phyloP scores from a whole-genome alignment of 2,113 vertebrate species.

The Uropsilus gracilis region DNA sequence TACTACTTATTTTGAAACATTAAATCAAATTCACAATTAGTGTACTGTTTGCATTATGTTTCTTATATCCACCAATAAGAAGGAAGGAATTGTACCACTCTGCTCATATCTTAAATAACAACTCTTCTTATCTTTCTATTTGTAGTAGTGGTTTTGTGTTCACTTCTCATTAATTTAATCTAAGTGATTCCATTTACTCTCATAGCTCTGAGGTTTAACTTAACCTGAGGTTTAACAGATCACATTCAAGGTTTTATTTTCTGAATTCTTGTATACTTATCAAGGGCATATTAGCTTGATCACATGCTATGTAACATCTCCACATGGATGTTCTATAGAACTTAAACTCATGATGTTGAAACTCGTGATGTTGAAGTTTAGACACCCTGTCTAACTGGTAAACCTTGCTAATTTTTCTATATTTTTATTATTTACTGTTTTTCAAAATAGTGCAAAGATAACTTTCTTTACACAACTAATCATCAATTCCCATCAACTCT shows the following conservation, averaged over 20 bases:
- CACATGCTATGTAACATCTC: background rate
- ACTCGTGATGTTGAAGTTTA: no score
- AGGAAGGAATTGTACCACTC: background rate
- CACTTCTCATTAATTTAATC: background rate
- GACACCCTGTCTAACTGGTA: background rate
- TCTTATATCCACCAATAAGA: background rate
- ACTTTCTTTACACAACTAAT: background rate
- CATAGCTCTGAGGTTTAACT: background rate
- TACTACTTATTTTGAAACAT: slow-evolving; percentile 3
- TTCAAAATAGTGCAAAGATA: background rate
- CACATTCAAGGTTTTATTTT: background rate
- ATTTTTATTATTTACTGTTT: background rate
- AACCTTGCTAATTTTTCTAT: background rate
- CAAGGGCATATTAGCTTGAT: background rate
- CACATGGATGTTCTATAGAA: background rate
- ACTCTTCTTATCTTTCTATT: background rate
- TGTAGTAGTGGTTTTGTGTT: background rate
- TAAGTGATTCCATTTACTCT: background rate
- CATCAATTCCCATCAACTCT: background rate
- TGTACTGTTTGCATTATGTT: slow-evolving; percentile 42
- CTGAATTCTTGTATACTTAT: background rate
- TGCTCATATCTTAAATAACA: background rate
- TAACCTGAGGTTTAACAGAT: background rate
- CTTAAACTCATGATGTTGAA: background rate
- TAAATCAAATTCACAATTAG: slow-evolving; percentile 40